Evolutionary conservation across 1,140 invertebrate genomes (phyloP), one percentile per base, ranked within the genome.

Genomic region (Drosophila lini): DNA sequence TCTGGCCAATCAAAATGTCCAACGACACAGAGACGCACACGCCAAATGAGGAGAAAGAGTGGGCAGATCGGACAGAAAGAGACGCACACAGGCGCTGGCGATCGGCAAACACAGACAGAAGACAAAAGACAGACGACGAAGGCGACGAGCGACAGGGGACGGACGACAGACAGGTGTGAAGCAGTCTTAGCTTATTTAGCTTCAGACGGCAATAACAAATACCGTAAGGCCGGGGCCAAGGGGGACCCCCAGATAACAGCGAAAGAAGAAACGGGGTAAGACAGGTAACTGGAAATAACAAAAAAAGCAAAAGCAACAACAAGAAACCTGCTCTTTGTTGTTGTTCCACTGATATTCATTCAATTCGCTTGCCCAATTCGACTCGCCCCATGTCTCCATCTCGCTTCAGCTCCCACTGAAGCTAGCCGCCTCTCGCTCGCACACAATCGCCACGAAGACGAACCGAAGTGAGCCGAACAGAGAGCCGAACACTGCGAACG

Each of bases 1-100:
- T 88, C 83, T 88, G 83, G 84, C 83, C 83, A 88, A 88, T 88
- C 83, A 88, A 88, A 86, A 88, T 83, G 83, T 74, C 80, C 81
- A 83, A 69, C 63, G 76, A 45, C 68, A 48, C 59, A 52, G 67
- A 62, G 55, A 63, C 78, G 64, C 65, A 77, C 71, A 76, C 63
- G 55, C 60, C 69, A 36, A 74, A 45, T 52, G 69, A 55, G 52
- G 71, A 47, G 31, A 65, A 47, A 44, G 52, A 60, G 69, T 58
- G 53, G 38, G 70, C 25, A 52, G 50, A 48, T 61, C 34, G 32
- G 65, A 58, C 34, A 5, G 32, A 69, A 45, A 41, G 16, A 71
- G 50, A 47, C 28, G n/a, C 22, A 36, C 48, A 50, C 28, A 50
- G 48, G 48, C 28, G 31, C 28, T 50, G 59, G 45, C 59, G 59